Evolutionary conservation across 2,113 vertebrate species (phyloP).

Genomic region (Naja naja): DNA sequence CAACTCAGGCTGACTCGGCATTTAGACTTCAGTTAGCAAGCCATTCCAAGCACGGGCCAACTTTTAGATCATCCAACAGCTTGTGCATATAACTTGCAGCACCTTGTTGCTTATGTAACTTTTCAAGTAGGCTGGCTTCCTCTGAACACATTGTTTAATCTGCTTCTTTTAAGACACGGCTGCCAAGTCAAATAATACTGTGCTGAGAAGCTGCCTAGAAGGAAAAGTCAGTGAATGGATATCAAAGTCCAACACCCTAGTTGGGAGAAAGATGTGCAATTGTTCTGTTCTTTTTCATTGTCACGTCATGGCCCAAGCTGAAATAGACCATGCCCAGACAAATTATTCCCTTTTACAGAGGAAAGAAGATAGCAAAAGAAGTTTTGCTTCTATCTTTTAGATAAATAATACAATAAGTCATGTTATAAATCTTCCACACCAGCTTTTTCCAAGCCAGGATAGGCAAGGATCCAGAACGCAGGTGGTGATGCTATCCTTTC

Average conservation of each 20-base stretch:
- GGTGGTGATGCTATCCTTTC: not conserved
- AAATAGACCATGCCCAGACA: slow-evolving; percentile 39
- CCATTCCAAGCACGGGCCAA: not conserved
- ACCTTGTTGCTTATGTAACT: slow-evolving; percentile 21
- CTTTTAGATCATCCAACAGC: slow-evolving; percentile 13
- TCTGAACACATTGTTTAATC: slow-evolving; percentile 52
- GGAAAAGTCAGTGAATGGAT: slow-evolving; percentile 13
- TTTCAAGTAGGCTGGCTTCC: slow-evolving; percentile 11
- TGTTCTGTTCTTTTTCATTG: slow-evolving; percentile 56
- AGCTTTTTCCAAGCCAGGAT: not conserved
- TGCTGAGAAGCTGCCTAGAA: slow-evolving; percentile 37
- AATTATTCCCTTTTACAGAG: slow-evolving; percentile 37
- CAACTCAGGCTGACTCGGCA: not conserved
- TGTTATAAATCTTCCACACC: slow-evolving; percentile 42
- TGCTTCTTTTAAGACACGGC: slow-evolving; percentile 29
- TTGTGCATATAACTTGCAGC: slow-evolving; percentile 26
- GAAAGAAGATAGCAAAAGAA: slow-evolving; percentile 36
- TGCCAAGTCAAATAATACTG: slow-evolving; percentile 46
- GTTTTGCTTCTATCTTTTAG: slow-evolving; percentile 51
- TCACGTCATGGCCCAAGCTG: slow-evolving; percentile 47
- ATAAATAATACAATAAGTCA: slow-evolving; percentile 36
- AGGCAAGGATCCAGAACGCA: slow-evolving; percentile 3
- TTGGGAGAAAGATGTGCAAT: not conserved
- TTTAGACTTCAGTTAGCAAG: slow-evolving; percentile 8
- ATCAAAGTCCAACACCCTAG: slow-evolving; percentile 18